phyloP scores from a whole-genome alignment of 1,140 invertebrate species.

The Nasonia longicornis region DNA sequence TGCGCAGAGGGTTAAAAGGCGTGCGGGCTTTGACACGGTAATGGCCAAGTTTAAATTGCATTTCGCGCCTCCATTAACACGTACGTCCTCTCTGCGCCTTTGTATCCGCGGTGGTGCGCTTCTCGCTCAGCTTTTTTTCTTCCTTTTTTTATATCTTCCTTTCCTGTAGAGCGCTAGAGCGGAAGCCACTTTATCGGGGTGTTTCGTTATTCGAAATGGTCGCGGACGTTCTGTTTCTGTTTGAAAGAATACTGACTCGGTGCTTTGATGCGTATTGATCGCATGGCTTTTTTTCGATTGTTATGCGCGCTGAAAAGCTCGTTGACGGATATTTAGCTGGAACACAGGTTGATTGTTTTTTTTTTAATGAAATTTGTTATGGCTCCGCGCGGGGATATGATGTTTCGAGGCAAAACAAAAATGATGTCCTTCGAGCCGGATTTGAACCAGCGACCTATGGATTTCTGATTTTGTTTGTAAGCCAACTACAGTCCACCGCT shows the following conservation, averaged over 20 bases:
- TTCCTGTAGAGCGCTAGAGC: background rate
- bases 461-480: slow-evolving; percentile 49
- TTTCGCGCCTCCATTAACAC: slow-evolving; percentile 36
- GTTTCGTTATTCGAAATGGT: no score
- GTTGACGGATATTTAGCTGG: no score
- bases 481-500: slow-evolving; percentile 82
- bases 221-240: no score
- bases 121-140: slow-evolving; percentile 4
- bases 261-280: no score
- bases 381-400: no score
- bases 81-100: background rate
- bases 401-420: no score
- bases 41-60: slow-evolving; percentile 47
- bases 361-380: no score
- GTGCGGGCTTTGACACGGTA: slow-evolving; percentile 44
- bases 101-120: background rate
- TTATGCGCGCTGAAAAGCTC: no score
- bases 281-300: no score
- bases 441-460: slow-evolving; percentile 65
- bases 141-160: slow-evolving; percentile 22
- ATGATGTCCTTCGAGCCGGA: slow-evolving; percentile 61
- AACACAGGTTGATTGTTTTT: no score
- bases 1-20: slow-evolving; percentile 38
- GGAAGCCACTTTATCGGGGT: background rate
- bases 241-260: no score